Evolutionary conservation across 1,140 invertebrate genomes (phyloP).

Genomic region (Pomacea maculata): DNA sequence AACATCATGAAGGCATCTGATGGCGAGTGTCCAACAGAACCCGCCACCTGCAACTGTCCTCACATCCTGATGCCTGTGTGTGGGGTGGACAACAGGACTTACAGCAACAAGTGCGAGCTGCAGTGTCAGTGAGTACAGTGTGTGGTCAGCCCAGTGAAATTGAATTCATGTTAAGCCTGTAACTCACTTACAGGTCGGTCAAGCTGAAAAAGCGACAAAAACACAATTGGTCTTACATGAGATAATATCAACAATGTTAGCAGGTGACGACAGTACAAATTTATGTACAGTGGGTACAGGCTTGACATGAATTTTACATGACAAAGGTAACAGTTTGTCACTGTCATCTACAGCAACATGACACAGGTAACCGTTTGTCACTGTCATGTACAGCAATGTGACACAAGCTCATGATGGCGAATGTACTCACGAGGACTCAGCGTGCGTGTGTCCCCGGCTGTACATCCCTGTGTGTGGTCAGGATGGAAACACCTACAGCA

Average conservation of each 20-base stretch:
- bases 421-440: neutral
- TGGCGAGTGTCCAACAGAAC: slow-evolving; percentile 8
- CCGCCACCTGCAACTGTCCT: slow-evolving; percentile 70
- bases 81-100: slow-evolving; percentile 72
- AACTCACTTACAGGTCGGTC: too few relatives aligned
- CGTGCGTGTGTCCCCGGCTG: slow-evolving; percentile 11
- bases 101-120: slow-evolving; percentile 76
- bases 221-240: too few relatives aligned
- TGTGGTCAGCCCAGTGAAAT: too few relatives aligned
- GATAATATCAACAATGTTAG: too few relatives aligned
- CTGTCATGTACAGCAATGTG: slow-evolving; percentile 13
- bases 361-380: neutral
- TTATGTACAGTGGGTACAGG: too few relatives aligned
- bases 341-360: slow-evolving; percentile 9
- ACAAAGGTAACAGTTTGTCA: neutral
- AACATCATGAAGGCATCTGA: slow-evolving; percentile 14
- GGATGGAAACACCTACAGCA: slow-evolving; percentile 29
- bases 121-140: slow-evolving; percentile 65
- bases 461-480: slow-evolving; percentile 15
- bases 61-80: slow-evolving; percentile 76
- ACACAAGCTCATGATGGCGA: neutral
- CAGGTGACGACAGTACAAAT: too few relatives aligned
- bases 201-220: too few relatives aligned
- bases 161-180: too few relatives aligned
- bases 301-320: too few relatives aligned